Evolutionary conservation across 2,797 vertebrate genomes (phyloP), one percentile per base, ranked within the genome.

Genomic region (Poeciliopsis presidionis): DNA sequence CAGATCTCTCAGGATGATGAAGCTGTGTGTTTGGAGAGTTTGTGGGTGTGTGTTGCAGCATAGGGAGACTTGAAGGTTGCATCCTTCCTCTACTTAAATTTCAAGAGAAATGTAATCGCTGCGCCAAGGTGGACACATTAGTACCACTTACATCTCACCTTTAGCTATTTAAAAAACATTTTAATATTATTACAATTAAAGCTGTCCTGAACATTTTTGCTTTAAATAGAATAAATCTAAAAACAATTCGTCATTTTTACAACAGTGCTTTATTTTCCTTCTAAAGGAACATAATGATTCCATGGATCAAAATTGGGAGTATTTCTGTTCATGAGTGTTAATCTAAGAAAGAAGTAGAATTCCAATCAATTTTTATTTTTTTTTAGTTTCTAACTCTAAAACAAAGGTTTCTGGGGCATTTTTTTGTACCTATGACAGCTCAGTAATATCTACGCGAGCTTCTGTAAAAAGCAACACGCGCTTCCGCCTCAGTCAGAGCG

Each of bases 41-140:
- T 79, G 91, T 91, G 93, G 92, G 92, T 93, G 93, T 93, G 93
- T 93, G 36, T 79, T 87, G 90, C 83, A 86, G 83, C 83, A 82
- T 20, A 51, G 25, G 25, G 13, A 57, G 43, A 70, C 41, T 16
- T 43, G n/a, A 13, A 69, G n/a, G 39, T 41, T 43, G 12, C 41
- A 49, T 78, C 12, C 30, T 3, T 75, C 39, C 30, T 46, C 2
- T 47, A 55, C 5, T 16, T 25, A 39, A 13, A 9, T 45, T 33
- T 9, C 1, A 3, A 71, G 0, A 73, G 14, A 18, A 25, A 55
- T 20, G 45, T 12, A 28, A 3, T 12, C 0, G 39, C 74, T 33
- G 14, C 39, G 4, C 13, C 2, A 33, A 76, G 28, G 67, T 36
- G 30, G 25, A 18, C 0, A 33, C 14, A 74, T 0, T 18, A 4